phyloP scores from a whole-genome alignment of 2,888 invertebrate species.

The Clistopyga incitator region DNA sequence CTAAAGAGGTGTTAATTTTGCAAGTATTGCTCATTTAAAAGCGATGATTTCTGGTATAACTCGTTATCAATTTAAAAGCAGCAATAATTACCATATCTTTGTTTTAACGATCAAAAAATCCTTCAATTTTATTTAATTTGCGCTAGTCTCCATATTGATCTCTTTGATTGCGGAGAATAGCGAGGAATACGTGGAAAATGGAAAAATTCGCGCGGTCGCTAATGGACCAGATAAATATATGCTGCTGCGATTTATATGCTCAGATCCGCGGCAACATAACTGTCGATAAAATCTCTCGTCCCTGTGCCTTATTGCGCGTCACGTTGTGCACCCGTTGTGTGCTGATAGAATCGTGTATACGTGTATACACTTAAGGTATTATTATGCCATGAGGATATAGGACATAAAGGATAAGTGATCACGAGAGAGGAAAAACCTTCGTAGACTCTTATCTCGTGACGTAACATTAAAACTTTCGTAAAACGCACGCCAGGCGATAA shows the following conservation, averaged over 20 bases:
- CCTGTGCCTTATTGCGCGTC: slow-evolving; percentile 32
- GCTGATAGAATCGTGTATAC: background rate
- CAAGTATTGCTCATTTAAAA: too few relatives aligned
- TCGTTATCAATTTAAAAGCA: too few relatives aligned
- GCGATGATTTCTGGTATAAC: too few relatives aligned
- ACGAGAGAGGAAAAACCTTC: slow-evolving; percentile 65
- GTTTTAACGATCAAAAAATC: too few relatives aligned
- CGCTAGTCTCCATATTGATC: background rate
- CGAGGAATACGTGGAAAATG: background rate
- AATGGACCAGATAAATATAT: slow-evolving; percentile 33
- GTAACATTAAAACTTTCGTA: slow-evolving; percentile 68
- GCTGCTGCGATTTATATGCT: slow-evolving; percentile 7
- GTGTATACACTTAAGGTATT: background rate
- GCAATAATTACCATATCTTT: too few relatives aligned
- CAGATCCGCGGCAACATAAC: slow-evolving; percentile 13
- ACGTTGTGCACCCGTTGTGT: background rate
- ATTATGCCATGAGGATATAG: slow-evolving; percentile 43
- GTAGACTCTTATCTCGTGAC: slow-evolving; percentile 60
- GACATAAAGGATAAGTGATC: slow-evolving; percentile 48
- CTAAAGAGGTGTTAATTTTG: too few relatives aligned
- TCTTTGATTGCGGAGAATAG: background rate
- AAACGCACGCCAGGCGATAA: slow-evolving; percentile 57
- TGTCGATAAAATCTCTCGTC: slow-evolving; percentile 50
- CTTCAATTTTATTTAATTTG: background rate
- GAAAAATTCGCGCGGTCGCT: slow-evolving; percentile 2